These are phyloP conservation scores for Papilio demoleus DNA, from an alignment of 2,888 invertebrate genomes.

Conservation along the genomic window DNA sequence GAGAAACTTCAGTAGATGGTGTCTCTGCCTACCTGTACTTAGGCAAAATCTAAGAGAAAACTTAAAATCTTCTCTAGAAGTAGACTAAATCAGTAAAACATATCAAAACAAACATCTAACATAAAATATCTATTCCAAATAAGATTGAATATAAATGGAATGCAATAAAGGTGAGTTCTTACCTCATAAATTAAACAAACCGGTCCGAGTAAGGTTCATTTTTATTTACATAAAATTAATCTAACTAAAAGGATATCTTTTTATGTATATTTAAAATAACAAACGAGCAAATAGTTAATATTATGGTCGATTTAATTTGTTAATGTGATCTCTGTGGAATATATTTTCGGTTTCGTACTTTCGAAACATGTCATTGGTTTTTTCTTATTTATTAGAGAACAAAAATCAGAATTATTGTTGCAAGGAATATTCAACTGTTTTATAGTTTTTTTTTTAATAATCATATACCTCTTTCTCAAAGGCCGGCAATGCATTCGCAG, in stretches of 20 bases:
- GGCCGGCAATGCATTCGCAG: too few species aligned
- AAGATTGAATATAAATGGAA: slow-evolving; percentile 17
- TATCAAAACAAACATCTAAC: neutral
- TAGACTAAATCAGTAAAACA: neutral
- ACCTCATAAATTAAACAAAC: slow-evolving; percentile 38
- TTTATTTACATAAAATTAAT: slow-evolving; percentile 31
- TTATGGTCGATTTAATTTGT: neutral
- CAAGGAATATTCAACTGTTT: too few species aligned
- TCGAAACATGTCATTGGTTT: too few species aligned
- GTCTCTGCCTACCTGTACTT: too few species aligned
- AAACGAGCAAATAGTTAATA: neutral
- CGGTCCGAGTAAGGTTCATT: slow-evolving; percentile 17
- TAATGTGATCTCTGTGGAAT: neutral
- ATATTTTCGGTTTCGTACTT: neutral
- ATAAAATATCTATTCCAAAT: neutral
- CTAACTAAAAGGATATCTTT: slow-evolving; percentile 26
- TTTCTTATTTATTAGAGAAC: too few species aligned
- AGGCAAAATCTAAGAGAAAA: too few species aligned
- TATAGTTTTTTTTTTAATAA: too few species aligned
- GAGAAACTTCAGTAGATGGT: too few species aligned
- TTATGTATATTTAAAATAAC: neutral
- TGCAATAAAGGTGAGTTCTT: slow-evolving; percentile 23
- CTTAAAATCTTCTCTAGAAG: too few species aligned
- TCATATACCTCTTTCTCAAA: too few species aligned
- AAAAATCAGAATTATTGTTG: too few species aligned